Evolutionary conservation across 2,888 invertebrate species (phyloP), one percentile per base, ranked within the genome.

Genomic region (Yponomeuta cagnagella): DNA sequence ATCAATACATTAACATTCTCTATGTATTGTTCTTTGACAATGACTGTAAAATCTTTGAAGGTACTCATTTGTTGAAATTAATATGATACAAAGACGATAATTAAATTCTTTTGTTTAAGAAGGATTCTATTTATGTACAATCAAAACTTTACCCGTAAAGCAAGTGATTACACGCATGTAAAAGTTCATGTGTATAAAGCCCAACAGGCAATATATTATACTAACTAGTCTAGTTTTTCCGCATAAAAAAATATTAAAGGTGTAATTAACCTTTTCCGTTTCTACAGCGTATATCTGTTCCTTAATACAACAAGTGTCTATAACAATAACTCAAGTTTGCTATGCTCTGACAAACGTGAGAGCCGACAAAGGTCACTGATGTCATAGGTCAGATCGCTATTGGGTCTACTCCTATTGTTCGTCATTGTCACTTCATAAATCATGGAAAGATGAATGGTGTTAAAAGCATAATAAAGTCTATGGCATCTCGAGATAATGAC

Each of bases 331-430:
- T 70, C 48, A 72, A 72, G 73, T 82, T 79, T 82, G 83, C 82
- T 82, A 84, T 80, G 83, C 77, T 78, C 76, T 77, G 77, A 77
- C 76, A 78, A 78, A 77, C 77, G 73, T 80, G 73, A 75, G 74
- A 74, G 71, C 70, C 71, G 70, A 72, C 37, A 70, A 78, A 82
- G 82, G 80, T 77, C 78, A 77, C 75, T 88, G 85, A 88, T 85
- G 83, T 88, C 87, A 90, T 88, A 88, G 86, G 86, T 89, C 85
- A 85, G 74, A 76, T 73, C 76, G 75, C 78, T 83, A 81, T 80
- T 81, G 78, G 80, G 79, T 81, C 81, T 78, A 76, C 81, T 82
- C 82, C 80, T 79, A 80, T 87, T 86, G 82, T 86, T 80, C 75
- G 78, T 77, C 73, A 77, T 75, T 78, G 79, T 78, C 79, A 73